Conservation (phyloP, 2,113 vertebrate species). For the Oncorhynchus masou region DNA sequence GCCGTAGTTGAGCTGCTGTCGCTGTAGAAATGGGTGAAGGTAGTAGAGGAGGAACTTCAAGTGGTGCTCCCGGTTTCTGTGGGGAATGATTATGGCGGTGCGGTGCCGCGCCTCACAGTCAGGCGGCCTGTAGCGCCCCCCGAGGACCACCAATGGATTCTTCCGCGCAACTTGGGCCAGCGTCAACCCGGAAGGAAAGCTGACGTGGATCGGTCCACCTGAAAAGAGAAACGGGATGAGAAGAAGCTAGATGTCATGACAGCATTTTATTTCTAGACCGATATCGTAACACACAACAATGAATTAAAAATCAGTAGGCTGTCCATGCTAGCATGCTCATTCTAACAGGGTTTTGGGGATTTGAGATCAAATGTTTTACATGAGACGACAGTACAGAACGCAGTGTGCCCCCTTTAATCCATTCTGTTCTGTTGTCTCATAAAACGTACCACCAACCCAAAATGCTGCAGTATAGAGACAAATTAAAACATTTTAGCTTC, state of each 20-base stretch:
- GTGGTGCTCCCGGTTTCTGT: conserved; percentile 75
- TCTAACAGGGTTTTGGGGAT: too few relatives aligned
- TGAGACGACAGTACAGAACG: too few relatives aligned
- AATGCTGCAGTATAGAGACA: too few relatives aligned
- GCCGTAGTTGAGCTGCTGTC: conserved; percentile 77
- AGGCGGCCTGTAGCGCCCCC: conserved; percentile 75
- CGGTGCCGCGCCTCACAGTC: conserved; percentile 73
- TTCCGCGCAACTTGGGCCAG: conserved; percentile 67
- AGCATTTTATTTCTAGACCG: too few relatives aligned
- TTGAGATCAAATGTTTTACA: too few relatives aligned
- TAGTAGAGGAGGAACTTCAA: conserved; percentile 79
- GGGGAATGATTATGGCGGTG: conserved; percentile 79
- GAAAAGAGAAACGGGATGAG: neutral
- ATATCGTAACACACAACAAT: too few relatives aligned
- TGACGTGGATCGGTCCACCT: conserved; percentile 79
- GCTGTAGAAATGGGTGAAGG: conserved; percentile 80
- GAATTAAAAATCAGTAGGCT: too few relatives aligned
- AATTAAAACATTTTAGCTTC: too few relatives aligned
- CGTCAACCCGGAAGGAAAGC: conserved; percentile 69
- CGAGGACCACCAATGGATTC: conserved; percentile 74
- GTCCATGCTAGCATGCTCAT: too few relatives aligned
- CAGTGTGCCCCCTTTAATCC: too few relatives aligned
- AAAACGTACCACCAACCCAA: too few relatives aligned
- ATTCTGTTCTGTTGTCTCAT: too few relatives aligned
- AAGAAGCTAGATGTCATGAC: neutral